Evolutionary conservation across 2,888 invertebrate genomes (phyloP), one percentile per base, ranked within the genome.

Genomic region (Lydus trimaculatus): DNA sequence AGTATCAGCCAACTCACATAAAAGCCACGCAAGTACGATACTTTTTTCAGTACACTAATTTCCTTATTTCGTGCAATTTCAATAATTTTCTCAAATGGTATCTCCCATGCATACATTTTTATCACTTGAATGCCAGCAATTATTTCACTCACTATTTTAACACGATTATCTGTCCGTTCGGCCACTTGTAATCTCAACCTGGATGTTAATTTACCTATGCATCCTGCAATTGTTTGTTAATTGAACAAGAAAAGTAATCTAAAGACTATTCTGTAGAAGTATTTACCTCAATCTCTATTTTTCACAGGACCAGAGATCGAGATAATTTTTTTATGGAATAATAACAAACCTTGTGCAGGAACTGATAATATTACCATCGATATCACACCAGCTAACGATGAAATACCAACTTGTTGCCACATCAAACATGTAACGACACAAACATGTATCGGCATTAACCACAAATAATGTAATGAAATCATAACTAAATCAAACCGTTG

Each of bases 71-170:
- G 83, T 0, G 91, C 87, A 4, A 87, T 78, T 62, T 87, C 86
- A 0, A 92, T 87, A 43, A 91, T 77, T 15, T 87, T 85, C 60
- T 90, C 89, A 78, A 93, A 93, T 0, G 92, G 90, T 72, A 88
- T 89, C 79, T 93, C 93, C 89, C 93, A 93, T 0, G 92, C 90
- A 79, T 92, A 93, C 92, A 93, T 92, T 82, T 93, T 93, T 73
- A 93, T 92, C 2, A 92, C 91, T 78, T 91, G 88, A 73, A 93
- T 92, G 0, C 91, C 92, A 0, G 88, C 87, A 58, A 93, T 89
- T 60, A 93, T 90, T 84, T 93, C 92, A 76, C 89, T 91, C 92
- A 93, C 92, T 6, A 92, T 80, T 31, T 90, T 87, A 1, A 93
- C 90, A 58, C 93, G 82, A 73, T 89, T 88, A 80, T 93, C 93